A percentile compares a stretch with the other conserved stretches of the same genome.
Conservation (phyloP, 2,888 invertebrate species). For the Ramazzottius varieornatus region DNA sequence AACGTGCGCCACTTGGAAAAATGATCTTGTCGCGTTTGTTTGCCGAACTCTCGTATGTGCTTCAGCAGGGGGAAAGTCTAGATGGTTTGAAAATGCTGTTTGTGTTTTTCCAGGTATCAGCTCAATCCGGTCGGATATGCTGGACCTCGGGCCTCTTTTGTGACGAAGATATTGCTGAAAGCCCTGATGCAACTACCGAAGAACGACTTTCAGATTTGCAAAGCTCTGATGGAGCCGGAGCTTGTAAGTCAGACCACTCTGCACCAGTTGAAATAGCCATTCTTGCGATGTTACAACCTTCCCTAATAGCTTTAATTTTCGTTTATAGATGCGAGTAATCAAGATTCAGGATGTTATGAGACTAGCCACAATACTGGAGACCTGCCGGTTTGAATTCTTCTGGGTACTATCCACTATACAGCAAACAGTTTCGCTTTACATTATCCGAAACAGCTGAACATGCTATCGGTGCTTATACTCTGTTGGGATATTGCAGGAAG, state of each 20-base stretch:
- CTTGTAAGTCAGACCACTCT: constrained; percentile 18
- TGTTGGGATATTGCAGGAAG: background rate
- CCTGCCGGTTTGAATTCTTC: constrained; percentile 67
- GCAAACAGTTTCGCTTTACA: constrained; percentile 4
- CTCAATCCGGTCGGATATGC: background rate
- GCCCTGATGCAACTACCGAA: constrained; percentile 87
- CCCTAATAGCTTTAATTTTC: too few species aligned
- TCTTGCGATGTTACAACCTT: too few species aligned
- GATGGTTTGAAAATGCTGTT: too few species aligned
- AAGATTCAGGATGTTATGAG: constrained; percentile 64
- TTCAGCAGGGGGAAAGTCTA: too few species aligned
- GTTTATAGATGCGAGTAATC: constrained; percentile 44
- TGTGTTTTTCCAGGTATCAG: too few species aligned
- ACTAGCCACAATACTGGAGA: constrained; percentile 65
- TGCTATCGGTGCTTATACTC: too few species aligned
- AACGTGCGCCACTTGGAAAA: too few species aligned
- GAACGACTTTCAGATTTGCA: constrained; percentile 88
- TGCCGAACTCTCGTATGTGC: too few species aligned
- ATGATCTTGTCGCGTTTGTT: too few species aligned
- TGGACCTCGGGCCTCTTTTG: constrained; percentile 24
- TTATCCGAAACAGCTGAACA: too few species aligned
- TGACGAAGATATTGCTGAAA: constrained; percentile 68
- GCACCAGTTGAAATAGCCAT: background rate
- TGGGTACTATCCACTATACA: constrained; percentile 34
- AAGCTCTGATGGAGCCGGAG: constrained; percentile 63